Base-by-base conservation (phyloP, 1,140 invertebrate species). In the Drosophila lini region DNA sequence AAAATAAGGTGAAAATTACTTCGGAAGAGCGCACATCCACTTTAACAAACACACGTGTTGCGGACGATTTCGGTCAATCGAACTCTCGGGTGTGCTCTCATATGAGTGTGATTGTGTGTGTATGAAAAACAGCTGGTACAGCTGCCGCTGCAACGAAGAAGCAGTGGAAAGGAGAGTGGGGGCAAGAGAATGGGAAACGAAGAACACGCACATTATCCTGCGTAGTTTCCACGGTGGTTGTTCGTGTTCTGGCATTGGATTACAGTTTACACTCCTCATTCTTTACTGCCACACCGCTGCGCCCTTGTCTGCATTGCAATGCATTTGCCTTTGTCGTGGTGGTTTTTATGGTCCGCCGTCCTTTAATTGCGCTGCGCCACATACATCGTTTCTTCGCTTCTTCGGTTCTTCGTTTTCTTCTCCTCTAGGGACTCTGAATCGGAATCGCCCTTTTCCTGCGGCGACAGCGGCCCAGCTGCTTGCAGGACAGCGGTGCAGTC, bases 121-220 rank as follows among this genome's bases (percentile, higher is more conserved):
- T 32, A 67, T 42, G 53, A 36, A 78, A 88, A 88, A 89, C 83
- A 88, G 83, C 83, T 88, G 83, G 84, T 80, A 83, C 80, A 88
- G 83, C 79, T 75, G 74, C 74, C 61, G 55, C 63, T 65, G 65
- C 65, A 69, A 34, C 61, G 32, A 50, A 63, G 36, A 19, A 41
- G 45, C 50, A 53, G 8, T 3, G 2, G 10, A 19, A 28, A 19
- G 28, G n/a, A 61, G 56, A 42, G 28, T 32, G 9, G 28, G 34
- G 34, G 25, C 13, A 38, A 32, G 45, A 52, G 32, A 40, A 40
- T 3, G 34, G 15, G 47, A 16, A 59, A n/a, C 25, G 13, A 55
- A 34, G 31, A 67, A 56, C 59, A 78, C 74, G 74, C 75, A 68
- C 47, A 61, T 77, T 76, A 74, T 70, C 60, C 44, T 63, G 53